Percentiles rank a stretch among this genome's conserved stretches.
These are phyloP conservation scores for Diprion similis DNA, from an alignment of 1,140 invertebrate species.

Conservation along the genomic window DNA sequence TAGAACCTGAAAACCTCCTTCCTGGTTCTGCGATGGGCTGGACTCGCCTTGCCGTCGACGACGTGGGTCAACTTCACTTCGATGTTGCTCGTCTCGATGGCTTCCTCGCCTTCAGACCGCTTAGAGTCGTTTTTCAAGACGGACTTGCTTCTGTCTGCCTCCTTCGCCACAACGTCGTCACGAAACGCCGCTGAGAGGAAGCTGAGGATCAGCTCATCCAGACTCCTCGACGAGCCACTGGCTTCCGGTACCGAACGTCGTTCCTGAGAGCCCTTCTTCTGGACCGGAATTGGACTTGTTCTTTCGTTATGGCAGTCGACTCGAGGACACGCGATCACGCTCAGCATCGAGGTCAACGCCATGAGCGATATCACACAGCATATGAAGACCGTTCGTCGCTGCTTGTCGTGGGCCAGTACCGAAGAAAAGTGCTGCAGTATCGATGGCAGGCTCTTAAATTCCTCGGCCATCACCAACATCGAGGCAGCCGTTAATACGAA, in stretches of 20 bases:
- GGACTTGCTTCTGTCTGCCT: not conserved
- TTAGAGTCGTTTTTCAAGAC: not conserved
- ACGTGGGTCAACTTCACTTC: conserved; percentile 31
- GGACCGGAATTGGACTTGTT: conserved; percentile 9
- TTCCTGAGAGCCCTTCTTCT: conserved; percentile 12
- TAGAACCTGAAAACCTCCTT: conserved; percentile 23
- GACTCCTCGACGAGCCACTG: conserved; percentile 22
- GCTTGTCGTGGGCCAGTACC: conserved; percentile 73
- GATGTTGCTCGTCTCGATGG: conserved; percentile 21
- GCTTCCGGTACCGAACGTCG: conserved; percentile 13
- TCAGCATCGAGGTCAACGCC: conserved; percentile 62
- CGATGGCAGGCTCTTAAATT: conserved; percentile 73
- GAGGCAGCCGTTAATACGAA: conserved; percentile 72
- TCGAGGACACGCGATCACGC: conserved; percentile 47
- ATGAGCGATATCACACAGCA: conserved; percentile 82
- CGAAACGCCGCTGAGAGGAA: conserved; percentile 46
- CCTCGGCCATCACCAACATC: conserved; percentile 85
- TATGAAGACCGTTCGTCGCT: conserved; percentile 77
- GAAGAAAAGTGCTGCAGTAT: conserved; percentile 75
- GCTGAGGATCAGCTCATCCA: conserved; percentile 47
- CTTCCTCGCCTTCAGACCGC: not conserved
- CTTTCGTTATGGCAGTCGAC: conserved; percentile 11
- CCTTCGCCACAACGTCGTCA: conserved; percentile 31
- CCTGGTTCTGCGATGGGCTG: conserved; percentile 10
- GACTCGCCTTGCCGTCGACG: conserved; percentile 25